Evolutionary conservation across 30 jellyfish, hydroid and myxozoan genomes (phyloP), one percentile per base, ranked within the genome.

Genomic region (Sanderia malayensis): DNA sequence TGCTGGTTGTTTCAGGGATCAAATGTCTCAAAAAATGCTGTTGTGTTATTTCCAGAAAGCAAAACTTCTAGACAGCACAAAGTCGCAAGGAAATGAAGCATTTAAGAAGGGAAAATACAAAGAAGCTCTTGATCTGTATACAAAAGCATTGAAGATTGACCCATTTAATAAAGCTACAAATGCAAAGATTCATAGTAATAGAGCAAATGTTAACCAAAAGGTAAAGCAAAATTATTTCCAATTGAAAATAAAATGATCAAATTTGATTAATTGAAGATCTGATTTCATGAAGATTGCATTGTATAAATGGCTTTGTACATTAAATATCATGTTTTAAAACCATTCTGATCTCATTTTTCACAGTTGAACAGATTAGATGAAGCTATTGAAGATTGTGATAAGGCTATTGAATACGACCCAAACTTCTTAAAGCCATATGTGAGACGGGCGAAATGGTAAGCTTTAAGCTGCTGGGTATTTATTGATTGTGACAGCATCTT

Each of bases 381-480:
- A 33, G 90, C 96, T 7, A 71, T 92, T 20, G 86, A 74, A 1
- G 98, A 92, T 59, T 84, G 98, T 58, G 68, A 85, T n/a, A 75
- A 76, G 44, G 98, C 98, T 15, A 84, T 92, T 24, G 98, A 92
- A 27, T 74, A 69, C 68, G 96, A 92, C 46, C 94, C 96, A 11
- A 45, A 76, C 9, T 92, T 77, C 60, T 58, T 92, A 37, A 92
- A 92, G 62, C 94, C 98, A 0, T 74, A 67, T 59, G 59, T 92
- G 26, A 74, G 98, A 61, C 61, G 98, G 30, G 98, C 98, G 31
- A 92, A 92, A 69, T 84, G 98, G 98, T 92, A 67, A 61, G 93
- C 25, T n/a, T n/a, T n/a, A n/a, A n/a, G n/a, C n/a, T n/a, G n/a
- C n/a, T n/a, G n/a, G n/a, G n/a, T n/a, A n/a, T n/a, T n/a, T n/a